Base-by-base conservation (phyloP, 2,113 vertebrate genomes). In the Passer montanus region DNA sequence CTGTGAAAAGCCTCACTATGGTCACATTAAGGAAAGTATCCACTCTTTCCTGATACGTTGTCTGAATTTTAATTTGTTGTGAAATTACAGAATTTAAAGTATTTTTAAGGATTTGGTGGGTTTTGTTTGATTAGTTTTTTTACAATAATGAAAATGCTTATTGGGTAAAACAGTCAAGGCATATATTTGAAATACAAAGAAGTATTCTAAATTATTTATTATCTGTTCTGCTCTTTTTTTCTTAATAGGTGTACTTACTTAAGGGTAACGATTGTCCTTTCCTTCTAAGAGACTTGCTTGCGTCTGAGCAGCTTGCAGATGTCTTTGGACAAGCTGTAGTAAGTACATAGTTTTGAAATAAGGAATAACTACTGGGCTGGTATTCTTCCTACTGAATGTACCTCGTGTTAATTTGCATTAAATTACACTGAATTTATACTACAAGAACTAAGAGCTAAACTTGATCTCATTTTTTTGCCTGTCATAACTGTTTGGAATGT, bases 231-330 rank as follows among this genome's bases (percentile, higher is more conserved):
- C 4, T 67, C 75, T 85, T 80, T 37, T 64, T 90, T 66, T 58
- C 28, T 59, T 55, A 4, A 52, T 80, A 98, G 98, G 98, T 98
- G 2, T 98, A 97, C 88, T 97, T 98, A 87, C 94, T 98, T 84
- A 68, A 96, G 58, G 97, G 94, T 50, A 98, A 96, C 4, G 97
- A 98, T 28, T 98, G 98, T 49, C 98, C 98, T 47, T 98, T 98
- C 73, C 98, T 98, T 59, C 81, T 98, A 6, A 97, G 98, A 94
- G 98, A 98, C 31, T 97, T 98, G 19, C 94, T 98, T 60, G 89
- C 96, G 15, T 98, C 98, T 37, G 39, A 96, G 50, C 97, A 98
- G 56, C 97, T 98, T 19, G 90, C 95, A 41, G 44, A 75, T 64
- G 46, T 98, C 67, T 98, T 98, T 83, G 98, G 98, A 83, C 95